Base-by-base conservation (phyloP, 2,888 invertebrate genomes). In the Icerya purchasi region DNA sequence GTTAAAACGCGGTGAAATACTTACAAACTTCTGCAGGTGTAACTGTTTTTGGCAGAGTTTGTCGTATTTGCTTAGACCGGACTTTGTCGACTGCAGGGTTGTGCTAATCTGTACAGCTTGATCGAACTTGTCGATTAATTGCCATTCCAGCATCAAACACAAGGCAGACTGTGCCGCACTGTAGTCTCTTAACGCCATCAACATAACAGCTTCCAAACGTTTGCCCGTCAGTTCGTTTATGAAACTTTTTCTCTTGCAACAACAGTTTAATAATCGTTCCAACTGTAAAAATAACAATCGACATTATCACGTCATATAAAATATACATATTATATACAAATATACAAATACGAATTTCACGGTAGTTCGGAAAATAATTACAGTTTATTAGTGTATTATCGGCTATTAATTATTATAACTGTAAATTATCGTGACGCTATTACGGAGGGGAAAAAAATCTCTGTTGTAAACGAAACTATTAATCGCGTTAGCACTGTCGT, bases 131-230 rank as follows among this genome's bases (percentile, higher is more conserved):
- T 77, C 74, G 22, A 81, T 70, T 23, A 85, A 75, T 67, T 84
- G 81, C 80, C 84, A 81, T 71, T 87, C 86, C 62, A 86, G 72
- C 79, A 86, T 82, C 56, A 83, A 75, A 70, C 85, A 84, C 58
- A 86, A 73, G 0, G 81, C 79, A 70, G 84, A 78, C 68, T 81
- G 76, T 1, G 79, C 80, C 21, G 78, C 77, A 3, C 75, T 76
- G 69, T 78, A 79, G 68, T 81, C 84, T 61, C 83, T 75, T 63
- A 86, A 74, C 1, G 84, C 84, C 64, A 85, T 75, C 64, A 85
- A 72, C 71, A 84, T 77, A 65, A 84, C 82, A 63, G 84, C 83
- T 0, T 78, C 77, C 36, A 84, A 78, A 65, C 82, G 75, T 68
- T 83, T 83, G 69, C 81, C 76, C 5, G 8, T 8, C 68, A 80